A percentile compares a stretch with the other conserved stretches of the same genome.
phyloP scores from a whole-genome alignment of 2,888 invertebrate genomes.

The Sphaerophoria rueppellii region DNA sequence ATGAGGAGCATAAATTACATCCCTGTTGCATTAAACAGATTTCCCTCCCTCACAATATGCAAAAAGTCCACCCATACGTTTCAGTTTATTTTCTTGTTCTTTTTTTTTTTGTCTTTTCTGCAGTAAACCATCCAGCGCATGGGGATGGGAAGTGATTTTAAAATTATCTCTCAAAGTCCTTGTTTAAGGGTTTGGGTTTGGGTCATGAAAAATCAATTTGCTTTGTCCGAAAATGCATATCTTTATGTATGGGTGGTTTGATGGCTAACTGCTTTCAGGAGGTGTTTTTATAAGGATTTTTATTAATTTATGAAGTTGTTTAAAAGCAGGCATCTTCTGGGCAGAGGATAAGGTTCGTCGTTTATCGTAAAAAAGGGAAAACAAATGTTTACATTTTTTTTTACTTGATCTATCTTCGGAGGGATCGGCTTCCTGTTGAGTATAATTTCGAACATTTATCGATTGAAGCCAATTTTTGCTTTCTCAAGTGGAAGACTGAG shows the following conservation, averaged over 20 bases:
- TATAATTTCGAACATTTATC: conserved; percentile 23
- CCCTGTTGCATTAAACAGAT: conserved; percentile 50
- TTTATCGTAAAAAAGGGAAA: conserved; percentile 49
- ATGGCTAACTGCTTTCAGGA: no score
- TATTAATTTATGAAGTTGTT: conserved; percentile 60
- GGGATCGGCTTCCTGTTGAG: background rate
- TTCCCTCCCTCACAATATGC: background rate
- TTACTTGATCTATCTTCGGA: conserved; percentile 22
- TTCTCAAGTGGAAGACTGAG: conserved; percentile 20
- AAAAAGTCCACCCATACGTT: no score
- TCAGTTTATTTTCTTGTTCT: background rate
- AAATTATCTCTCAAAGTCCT: conserved; percentile 31
- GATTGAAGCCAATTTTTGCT: conserved; percentile 11
- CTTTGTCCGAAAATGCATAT: conserved; percentile 59
- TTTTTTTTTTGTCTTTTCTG: background rate
- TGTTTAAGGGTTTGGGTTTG: conserved; percentile 13
- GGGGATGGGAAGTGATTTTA: background rate
- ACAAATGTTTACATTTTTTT: conserved; percentile 16
- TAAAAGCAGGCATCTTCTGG: conserved; percentile 40
- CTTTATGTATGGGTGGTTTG: conserved; percentile 9
- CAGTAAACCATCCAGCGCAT: background rate
- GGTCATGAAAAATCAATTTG: conserved; percentile 66
- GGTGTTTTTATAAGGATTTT: conserved; percentile 32
- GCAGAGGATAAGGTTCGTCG: conserved; percentile 37
- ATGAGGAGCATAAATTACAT: conserved; percentile 59